Evolutionary conservation across 1,140 invertebrate species (phyloP).

Genomic region (Babylonia areolata): DNA sequence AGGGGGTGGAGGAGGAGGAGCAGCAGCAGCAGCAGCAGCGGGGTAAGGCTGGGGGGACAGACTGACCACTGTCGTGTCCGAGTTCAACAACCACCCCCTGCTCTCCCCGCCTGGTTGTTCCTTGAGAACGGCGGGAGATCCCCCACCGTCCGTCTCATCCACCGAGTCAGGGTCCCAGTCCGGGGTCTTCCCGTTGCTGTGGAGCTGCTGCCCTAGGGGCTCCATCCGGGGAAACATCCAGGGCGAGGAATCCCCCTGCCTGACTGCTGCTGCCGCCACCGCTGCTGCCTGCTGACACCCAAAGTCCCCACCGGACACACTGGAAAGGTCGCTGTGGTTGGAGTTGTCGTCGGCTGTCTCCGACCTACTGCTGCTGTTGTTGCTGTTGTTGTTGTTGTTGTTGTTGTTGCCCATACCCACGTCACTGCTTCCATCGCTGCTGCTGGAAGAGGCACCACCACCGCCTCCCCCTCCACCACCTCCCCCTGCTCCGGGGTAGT

Average conservation of each 20-base stretch:
- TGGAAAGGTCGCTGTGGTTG: slow-evolving; percentile 74
- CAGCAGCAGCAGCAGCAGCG: no score
- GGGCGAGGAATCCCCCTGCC: slow-evolving; percentile 57
- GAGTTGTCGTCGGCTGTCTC: slow-evolving; percentile 70
- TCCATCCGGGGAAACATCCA: slow-evolving; percentile 75
- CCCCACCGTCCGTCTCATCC: slow-evolving; percentile 26
- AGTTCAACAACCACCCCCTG: slow-evolving; percentile 28
- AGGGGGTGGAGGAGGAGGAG: not conserved
- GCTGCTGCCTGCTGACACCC: slow-evolving; percentile 39
- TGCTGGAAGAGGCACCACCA: slow-evolving; percentile 37
- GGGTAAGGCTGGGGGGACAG: not conserved
- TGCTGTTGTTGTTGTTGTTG: slow-evolving; percentile 72
- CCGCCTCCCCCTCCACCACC: no score
- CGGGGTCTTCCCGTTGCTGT: slow-evolving; percentile 40
- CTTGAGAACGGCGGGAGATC: not conserved
- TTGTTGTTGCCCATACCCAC: slow-evolving; percentile 44
- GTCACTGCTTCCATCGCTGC: slow-evolving; percentile 25
- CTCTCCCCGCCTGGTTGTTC: slow-evolving; percentile 23
- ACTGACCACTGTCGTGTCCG: no score
- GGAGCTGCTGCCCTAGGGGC: slow-evolving; percentile 49
- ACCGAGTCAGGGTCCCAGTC: slow-evolving; percentile 25
- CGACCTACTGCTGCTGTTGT: slow-evolving; percentile 48
- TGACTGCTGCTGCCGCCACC: slow-evolving; percentile 31
- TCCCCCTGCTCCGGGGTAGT: no score
- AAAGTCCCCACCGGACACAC: slow-evolving; percentile 65